Conservation (phyloP, 2,888 invertebrate genomes). For the Pterostichus madidus region DNA sequence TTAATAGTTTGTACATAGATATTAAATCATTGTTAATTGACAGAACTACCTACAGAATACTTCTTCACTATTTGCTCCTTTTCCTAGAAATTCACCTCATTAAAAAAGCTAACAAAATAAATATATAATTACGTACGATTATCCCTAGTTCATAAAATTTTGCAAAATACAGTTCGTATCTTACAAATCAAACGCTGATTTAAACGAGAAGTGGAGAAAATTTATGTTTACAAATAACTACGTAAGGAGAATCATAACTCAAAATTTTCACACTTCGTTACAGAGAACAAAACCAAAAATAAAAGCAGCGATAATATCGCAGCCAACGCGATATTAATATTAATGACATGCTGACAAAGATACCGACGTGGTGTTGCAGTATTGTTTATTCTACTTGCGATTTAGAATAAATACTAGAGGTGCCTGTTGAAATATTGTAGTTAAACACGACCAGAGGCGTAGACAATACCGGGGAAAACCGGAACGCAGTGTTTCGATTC, state of each 20-base stretch:
- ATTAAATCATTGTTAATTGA: conserved; percentile 25
- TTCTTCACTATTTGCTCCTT: not conserved
- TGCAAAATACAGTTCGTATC: not conserved
- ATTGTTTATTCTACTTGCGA: conserved; percentile 31
- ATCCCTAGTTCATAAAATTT: not conserved
- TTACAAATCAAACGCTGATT: not conserved
- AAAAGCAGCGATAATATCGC: conserved; percentile 31
- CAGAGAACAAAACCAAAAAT: conserved; percentile 48
- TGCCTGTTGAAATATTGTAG: not conserved
- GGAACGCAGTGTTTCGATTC: too few relatives aligned
- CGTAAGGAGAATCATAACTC: conserved; percentile 31
- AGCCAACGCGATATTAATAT: conserved; percentile 43
- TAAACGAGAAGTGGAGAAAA: conserved; percentile 6
- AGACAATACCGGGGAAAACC: too few relatives aligned
- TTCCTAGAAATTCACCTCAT: not conserved
- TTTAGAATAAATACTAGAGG: conserved; percentile 28
- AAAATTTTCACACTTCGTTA: conserved; percentile 56
- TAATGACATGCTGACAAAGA: conserved; percentile 45
- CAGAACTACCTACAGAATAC: conserved; percentile 1
- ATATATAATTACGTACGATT: not conserved
- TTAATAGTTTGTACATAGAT: not conserved
- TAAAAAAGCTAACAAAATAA: too few relatives aligned
- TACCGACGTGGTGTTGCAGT: not conserved
- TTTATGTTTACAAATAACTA: conserved; percentile 43
- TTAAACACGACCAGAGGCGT: too few relatives aligned